Percentiles rank a stretch among this genome's conserved stretches.
Conservation (phyloP, 2,113 vertebrate genomes). For the Nanorana parkeri region DNA sequence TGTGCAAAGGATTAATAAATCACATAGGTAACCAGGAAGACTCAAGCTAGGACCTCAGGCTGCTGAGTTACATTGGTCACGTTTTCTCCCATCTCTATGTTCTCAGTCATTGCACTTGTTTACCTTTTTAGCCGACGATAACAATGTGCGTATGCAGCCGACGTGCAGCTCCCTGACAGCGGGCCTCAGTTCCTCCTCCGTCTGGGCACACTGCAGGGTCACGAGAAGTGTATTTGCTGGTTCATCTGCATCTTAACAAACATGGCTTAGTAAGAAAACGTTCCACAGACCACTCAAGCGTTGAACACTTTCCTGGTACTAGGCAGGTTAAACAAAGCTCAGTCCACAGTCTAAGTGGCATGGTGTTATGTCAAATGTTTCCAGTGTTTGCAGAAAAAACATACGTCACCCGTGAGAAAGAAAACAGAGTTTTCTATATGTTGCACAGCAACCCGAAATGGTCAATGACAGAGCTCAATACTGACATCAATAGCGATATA, state of each 20-base stretch:
- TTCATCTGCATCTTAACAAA: conserved; percentile 62
- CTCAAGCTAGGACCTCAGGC: background rate
- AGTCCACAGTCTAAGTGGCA: background rate
- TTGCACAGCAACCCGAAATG: background rate
- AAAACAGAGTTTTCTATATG: background rate
- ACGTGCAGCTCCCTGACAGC: conserved; percentile 79
- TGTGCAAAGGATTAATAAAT: background rate
- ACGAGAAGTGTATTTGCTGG: conserved; percentile 75
- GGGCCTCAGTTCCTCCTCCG: conserved; percentile 61
- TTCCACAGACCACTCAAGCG: background rate
- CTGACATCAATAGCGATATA: conserved; percentile 29
- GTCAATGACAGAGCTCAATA: background rate
- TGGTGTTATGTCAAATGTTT: background rate
- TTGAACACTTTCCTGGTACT: background rate
- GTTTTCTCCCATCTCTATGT: background rate
- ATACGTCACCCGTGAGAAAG: background rate
- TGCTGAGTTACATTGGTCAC: background rate
- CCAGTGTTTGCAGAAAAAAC: conserved; percentile 16
- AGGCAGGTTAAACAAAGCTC: background rate
- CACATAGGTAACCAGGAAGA: background rate
- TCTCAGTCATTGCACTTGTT: background rate
- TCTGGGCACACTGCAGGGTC: conserved; percentile 70
- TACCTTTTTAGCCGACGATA: conserved; percentile 80
- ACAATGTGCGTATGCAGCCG: conserved; percentile 78
- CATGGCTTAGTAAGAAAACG: background rate